phyloP scores from a whole-genome alignment of 1,140 invertebrate genomes.

The Telenomus remus region DNA sequence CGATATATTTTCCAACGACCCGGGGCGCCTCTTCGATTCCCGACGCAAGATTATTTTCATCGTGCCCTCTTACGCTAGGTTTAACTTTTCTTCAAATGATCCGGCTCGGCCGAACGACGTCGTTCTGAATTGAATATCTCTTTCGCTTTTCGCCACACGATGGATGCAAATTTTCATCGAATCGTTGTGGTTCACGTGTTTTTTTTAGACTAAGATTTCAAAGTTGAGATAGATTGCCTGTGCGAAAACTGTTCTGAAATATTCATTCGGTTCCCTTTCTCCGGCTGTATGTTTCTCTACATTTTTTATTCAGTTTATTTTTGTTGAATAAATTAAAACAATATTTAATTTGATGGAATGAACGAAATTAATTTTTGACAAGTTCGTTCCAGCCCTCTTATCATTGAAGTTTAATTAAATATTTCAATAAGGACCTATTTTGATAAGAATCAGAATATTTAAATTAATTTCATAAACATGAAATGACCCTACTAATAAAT shows the following conservation, averaged over 20 bases:
- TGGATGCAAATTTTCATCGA: constrained; percentile 44
- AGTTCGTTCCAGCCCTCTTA: no score
- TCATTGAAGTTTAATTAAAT: neutral
- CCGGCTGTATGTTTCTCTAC: no score
- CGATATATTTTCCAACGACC: constrained; percentile 71
- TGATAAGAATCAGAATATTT: neutral
- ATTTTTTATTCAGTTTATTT: no score
- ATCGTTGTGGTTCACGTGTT: constrained; percentile 15
- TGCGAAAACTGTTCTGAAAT: no score
- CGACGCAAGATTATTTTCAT: constrained; percentile 52
- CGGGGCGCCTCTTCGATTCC: constrained; percentile 63
- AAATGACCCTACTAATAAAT: no score
- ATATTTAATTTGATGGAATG: no score
- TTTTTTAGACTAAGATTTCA: no score
- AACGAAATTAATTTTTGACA: no score
- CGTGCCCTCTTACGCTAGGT: constrained; percentile 20
- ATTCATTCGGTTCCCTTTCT: no score
- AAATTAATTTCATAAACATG: neutral
- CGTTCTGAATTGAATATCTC: constrained; percentile 32
- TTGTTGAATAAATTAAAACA: no score
- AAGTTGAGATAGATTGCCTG: constrained; percentile 5
- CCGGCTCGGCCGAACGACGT: constrained; percentile 22
- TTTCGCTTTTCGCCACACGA: neutral
- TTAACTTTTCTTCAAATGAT: constrained; percentile 32
- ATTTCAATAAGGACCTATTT: neutral